Evolutionary conservation across 2,797 vertebrate genomes (phyloP).

Genomic region (Diceros bicornis): DNA sequence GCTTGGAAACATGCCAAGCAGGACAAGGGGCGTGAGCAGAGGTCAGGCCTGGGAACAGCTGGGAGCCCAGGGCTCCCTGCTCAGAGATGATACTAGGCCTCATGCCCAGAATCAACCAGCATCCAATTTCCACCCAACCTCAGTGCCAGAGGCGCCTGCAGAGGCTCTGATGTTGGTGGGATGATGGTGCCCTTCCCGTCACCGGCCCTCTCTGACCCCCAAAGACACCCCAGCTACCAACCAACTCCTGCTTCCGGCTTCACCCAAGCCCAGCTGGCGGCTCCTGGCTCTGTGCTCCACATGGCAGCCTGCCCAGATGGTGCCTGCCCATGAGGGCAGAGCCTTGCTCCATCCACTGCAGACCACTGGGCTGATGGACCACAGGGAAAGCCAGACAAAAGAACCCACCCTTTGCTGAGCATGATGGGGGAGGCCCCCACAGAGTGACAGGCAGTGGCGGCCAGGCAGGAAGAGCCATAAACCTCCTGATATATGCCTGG

Average conservation of each 20-base stretch:
- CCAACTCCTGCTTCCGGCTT: conserved; percentile 81
- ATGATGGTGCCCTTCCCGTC: not conserved
- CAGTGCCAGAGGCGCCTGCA: not conserved
- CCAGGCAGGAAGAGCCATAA: conserved; percentile 83
- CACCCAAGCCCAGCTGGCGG: conserved; percentile 79
- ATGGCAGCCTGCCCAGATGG: conserved; percentile 79
- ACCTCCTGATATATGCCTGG: conserved; percentile 85
- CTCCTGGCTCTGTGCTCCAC: conserved; percentile 78
- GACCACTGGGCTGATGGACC: conserved; percentile 62
- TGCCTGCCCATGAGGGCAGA: conserved; percentile 77
- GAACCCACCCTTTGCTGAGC: conserved; percentile 39
- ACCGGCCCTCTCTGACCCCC: conserved; percentile 47
- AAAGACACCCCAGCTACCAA: conserved; percentile 69
- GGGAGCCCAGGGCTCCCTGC: conserved; percentile 6
- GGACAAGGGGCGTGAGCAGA: conserved; percentile 21
- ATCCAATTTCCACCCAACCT: not conserved
- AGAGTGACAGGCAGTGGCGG: conserved; percentile 49
- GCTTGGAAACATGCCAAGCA: conserved; percentile 58
- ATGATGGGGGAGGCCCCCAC: not conserved
- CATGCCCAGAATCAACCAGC: not conserved
- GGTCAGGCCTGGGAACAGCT: conserved; percentile 17
- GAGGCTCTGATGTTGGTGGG: not conserved
- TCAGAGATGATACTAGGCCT: conserved; percentile 25
- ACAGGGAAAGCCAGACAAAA: conserved; percentile 68
- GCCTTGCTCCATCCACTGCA: conserved; percentile 65